A percentile compares a stretch with the other conserved stretches of the same genome.
These are phyloP conservation scores for Neoniphon sammara DNA, from an alignment of 2,797 vertebrate species.

Conservation along the genomic window DNA sequence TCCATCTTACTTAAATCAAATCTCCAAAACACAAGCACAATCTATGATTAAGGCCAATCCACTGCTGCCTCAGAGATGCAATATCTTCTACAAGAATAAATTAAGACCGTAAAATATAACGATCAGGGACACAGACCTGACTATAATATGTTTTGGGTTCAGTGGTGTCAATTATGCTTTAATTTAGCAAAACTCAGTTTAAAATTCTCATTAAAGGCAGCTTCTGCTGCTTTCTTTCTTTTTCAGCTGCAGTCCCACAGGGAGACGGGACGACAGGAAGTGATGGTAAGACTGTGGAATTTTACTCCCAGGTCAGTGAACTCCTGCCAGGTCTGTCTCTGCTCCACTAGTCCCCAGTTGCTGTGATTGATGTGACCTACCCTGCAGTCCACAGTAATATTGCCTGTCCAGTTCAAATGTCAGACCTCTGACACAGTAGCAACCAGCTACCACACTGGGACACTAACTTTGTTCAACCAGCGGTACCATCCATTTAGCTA, in stretches of 20 bases:
- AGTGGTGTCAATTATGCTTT: slow-evolving; percentile 8
- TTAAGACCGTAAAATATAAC: not conserved
- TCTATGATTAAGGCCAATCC: not conserved
- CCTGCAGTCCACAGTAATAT: slow-evolving; percentile 30
- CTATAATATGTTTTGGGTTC: not conserved
- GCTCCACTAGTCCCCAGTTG: slow-evolving; percentile 13
- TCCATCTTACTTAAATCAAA: slow-evolving; percentile 1
- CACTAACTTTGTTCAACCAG: slow-evolving; percentile 38
- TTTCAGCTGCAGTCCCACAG: not conserved
- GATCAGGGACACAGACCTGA: slow-evolving; percentile 1
- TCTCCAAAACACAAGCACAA: slow-evolving; percentile 16
- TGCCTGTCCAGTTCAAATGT: slow-evolving; percentile 51
- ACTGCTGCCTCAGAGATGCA: slow-evolving; percentile 9
- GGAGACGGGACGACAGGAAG: slow-evolving; percentile 39
- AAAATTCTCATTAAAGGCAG: not conserved
- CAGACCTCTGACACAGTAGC: slow-evolving; percentile 62
- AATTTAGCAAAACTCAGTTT: not conserved
- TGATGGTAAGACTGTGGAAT: slow-evolving; percentile 51
- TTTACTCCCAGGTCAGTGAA: slow-evolving; percentile 47
- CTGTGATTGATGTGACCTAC: slow-evolving; percentile 60
- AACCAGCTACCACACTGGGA: slow-evolving; percentile 47
- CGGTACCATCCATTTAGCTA: slow-evolving; percentile 14
- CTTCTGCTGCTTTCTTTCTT: not conserved
- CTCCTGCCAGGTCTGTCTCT: slow-evolving; percentile 58
- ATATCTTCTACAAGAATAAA: not conserved